Conservation (phyloP, 2,113 vertebrate genomes). For the Herpetotheres cachinnans region DNA sequence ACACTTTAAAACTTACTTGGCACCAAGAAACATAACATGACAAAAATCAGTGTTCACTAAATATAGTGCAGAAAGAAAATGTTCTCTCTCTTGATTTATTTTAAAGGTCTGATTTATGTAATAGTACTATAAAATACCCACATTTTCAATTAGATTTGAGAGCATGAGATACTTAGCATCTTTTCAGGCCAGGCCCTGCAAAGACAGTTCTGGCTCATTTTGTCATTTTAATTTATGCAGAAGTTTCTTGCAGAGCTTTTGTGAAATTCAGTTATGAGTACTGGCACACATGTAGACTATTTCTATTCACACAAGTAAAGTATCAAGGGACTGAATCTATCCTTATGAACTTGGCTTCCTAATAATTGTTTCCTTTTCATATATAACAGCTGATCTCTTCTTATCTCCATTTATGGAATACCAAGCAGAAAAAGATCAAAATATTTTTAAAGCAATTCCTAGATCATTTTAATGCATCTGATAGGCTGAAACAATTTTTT, state of each 20-base stretch:
- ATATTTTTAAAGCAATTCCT: background rate
- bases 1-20: background rate
- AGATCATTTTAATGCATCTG: background rate
- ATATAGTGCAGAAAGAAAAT: conserved; percentile 6
- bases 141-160: background rate
- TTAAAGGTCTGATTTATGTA: background rate
- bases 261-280: background rate
- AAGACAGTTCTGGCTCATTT: background rate
- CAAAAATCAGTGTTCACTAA: conserved; percentile 19
- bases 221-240: background rate
- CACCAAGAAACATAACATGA: background rate
- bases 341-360: conserved; percentile 49
- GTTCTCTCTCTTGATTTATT: conserved; percentile 1
- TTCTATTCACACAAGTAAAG: conserved; percentile 41
- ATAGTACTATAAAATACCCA: background rate
- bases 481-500: background rate
- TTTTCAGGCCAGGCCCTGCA: background rate
- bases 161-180: background rate
- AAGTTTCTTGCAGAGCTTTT: background rate
- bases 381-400: background rate
- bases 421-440: background rate
- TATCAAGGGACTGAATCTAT: conserved; percentile 19
- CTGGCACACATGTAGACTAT: background rate
- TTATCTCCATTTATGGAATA: background rate
- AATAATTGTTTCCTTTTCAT: background rate